Base-by-base conservation (phyloP, 2,113 vertebrate genomes). In the Calcarius ornatus region DNA sequence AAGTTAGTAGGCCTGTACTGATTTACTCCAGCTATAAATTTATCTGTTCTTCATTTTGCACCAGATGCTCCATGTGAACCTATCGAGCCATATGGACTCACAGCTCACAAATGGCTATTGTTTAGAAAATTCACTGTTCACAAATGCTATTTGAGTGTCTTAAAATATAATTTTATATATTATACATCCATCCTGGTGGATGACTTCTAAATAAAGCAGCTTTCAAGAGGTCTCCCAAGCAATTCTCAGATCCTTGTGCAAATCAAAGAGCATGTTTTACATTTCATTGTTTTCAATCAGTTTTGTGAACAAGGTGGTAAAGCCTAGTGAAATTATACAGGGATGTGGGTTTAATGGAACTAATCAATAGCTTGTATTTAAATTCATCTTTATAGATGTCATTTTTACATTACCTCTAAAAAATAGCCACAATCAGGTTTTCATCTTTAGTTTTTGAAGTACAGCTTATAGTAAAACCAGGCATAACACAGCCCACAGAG, bases 31-130 rank as follows among this genome's bases (percentile, higher is more conserved):
- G 4, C 40, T 57, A 9, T 43, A 84, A 51, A 53, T 80, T 15
- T 37, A 25, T 10, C 6, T 9, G 5, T 70, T 82, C 27, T 81
- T 94, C n/a, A 57, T 45, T 60, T 37, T 30, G 69, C n/a, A 23
- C 24, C 72, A 57, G 5, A n/a, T 60, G 5, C 38, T 82, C 33
- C 11, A 2, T 37, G 25, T 45, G 15, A 85, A 51, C 1, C 31
- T 48, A 35, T 0, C 0, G 0, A 71, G 6, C 5, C 2, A 0
- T 22, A 25, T 9, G 28, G 22, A 76, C 57, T 76, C 40, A 60
- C 31, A 68, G 6, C 14, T 95, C 33, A 38, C 7, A 60, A 51
- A 56, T 20, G 10, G 5, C 9, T 63, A 15, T 22, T 59, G 16
- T 63, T 81, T 45, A 81, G 43, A 85, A 71, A 84, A 79, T 40